phyloP scores from a whole-genome alignment of 2,113 vertebrate species.

The Ariopsis seemanni region DNA sequence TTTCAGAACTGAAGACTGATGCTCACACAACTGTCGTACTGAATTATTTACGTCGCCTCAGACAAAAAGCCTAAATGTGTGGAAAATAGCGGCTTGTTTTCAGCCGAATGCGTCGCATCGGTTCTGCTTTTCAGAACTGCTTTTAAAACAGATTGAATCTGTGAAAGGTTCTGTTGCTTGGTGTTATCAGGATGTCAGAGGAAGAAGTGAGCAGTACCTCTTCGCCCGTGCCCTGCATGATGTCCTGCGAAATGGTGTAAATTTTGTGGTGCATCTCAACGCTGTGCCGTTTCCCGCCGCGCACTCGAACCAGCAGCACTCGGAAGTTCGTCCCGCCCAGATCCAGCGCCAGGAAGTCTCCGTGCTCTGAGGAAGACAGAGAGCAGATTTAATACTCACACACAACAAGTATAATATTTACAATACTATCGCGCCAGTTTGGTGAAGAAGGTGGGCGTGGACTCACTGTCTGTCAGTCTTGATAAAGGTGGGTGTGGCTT shows the following conservation, averaged over 20 bases:
- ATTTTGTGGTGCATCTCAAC: constrained; percentile 98
- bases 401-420: background rate
- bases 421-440: background rate
- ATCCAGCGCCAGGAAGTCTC: constrained; percentile 92
- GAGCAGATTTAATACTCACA: background rate
- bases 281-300: constrained; percentile 75
- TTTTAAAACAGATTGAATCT: too few species aligned
- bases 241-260: constrained; percentile 88
- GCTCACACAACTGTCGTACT: background rate
- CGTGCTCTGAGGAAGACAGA: constrained; percentile 78
- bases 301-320: constrained; percentile 86
- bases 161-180: background rate
- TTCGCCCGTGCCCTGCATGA: constrained; percentile 91
- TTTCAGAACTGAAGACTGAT: background rate
- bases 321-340: constrained; percentile 95
- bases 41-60: background rate
- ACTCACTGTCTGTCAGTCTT: too few species aligned
- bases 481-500: background rate
- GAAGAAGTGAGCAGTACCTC: constrained; percentile 73
- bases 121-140: too few species aligned
- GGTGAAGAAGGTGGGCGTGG: background rate
- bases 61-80: background rate
- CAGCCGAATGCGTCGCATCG: background rate
- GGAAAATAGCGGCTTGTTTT: background rate
- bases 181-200: background rate